phyloP scores from a whole-genome alignment of 2,797 vertebrate genomes.

The Phaenicophaeus curvirostris region DNA sequence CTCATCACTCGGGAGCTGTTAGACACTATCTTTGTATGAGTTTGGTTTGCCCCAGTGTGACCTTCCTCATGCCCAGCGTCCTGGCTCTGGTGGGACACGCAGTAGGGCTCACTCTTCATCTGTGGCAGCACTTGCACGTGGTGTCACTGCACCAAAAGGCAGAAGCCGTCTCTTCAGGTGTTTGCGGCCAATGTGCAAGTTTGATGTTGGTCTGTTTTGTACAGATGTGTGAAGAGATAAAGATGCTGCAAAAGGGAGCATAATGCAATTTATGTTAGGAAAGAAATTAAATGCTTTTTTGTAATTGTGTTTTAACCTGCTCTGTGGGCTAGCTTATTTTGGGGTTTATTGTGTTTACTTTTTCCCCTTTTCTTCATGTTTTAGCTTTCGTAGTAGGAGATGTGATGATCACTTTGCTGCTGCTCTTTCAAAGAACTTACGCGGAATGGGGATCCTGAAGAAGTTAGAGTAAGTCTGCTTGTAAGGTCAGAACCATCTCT shows the following conservation, averaged over 20 bases:
- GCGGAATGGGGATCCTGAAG: slow-evolving; percentile 76
- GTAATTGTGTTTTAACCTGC: background rate
- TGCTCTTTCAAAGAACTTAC: slow-evolving; percentile 81
- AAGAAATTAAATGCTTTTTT: background rate
- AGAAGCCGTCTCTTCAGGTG: background rate
- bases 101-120: background rate
- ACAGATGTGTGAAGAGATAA: background rate
- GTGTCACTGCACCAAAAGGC: background rate
- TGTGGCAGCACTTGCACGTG: background rate
- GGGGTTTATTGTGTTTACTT: background rate
- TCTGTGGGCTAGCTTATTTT: background rate
- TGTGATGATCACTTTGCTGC: slow-evolving; percentile 85
- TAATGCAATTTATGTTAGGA: background rate
- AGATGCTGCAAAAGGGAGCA: background rate
- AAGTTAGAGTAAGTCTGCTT: slow-evolving; percentile 83
- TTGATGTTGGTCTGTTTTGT: background rate
- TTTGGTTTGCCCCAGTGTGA: background rate
- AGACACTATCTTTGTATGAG: background rate
- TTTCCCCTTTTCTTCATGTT: background rate
- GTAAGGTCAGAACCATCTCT: background rate
- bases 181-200: background rate
- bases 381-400: slow-evolving; percentile 87
- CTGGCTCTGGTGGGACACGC: background rate
- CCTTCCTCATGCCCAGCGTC: background rate
- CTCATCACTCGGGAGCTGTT: background rate